Base-by-base conservation (phyloP, 2,888 invertebrate genomes). In the Erebia aethiops region DNA sequence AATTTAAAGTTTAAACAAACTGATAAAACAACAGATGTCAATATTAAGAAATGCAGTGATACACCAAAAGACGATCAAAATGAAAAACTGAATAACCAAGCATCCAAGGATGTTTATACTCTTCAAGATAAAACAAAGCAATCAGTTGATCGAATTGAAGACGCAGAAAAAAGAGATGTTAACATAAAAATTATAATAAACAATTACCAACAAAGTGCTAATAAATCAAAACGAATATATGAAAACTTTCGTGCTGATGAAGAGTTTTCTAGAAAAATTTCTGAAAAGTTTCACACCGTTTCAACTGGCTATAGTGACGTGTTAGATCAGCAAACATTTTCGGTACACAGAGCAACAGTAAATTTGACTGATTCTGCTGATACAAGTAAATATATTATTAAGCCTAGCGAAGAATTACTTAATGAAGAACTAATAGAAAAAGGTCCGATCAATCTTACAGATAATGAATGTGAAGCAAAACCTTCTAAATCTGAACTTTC, bases 181-280 rank as follows among this genome's bases (percentile, higher is more conserved):
- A 87, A 87, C 46, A 87, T 91, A 57, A 85, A 83, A 71, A 90
- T 91, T 63, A 70, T 87, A 7, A 86, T 91, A 60, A 88, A 87
- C 72, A 74, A 67, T 64, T 74, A 70, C 54, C 67, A 69, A 54
- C 54, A 52, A 58, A 51, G n/a, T 16, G 26, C 69, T 14, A 67
- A 51, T 54, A 62, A 57, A 70, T 63, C 74, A 1, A 79, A 78
- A 63, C 69, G 61, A 0, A 75, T 65, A 16, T 58, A 41, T 8
- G 65, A 14, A 0, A 61, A 65, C n/a, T 54, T 52, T 57, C 14
- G 21, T 35, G 58, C 71, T 10, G 70, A 79, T 60, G 81, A 84
- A 11, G 79, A 82, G 2, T 88, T 85, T 77, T 75, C 85, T 14
- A 81, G 82, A 70, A 82, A 84, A 35, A 89, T 90, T 69, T 84